Evolutionary conservation across 2,797 vertebrate genomes (phyloP), one percentile per base, ranked within the genome.

Genomic region (Staurois parvus): DNA sequence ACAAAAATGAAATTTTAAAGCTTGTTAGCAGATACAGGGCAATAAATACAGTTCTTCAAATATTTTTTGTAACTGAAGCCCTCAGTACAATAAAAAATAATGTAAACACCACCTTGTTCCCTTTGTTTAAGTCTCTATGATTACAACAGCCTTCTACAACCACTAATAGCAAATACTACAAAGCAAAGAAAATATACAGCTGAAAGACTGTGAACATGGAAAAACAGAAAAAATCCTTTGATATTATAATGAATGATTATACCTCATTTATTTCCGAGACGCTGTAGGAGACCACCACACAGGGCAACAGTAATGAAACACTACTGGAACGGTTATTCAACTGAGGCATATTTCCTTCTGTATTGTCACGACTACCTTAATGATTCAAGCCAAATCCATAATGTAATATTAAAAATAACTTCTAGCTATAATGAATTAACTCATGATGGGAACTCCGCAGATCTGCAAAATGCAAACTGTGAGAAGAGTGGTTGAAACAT

Each of bases 251-350:
- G 21, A 42, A 45, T 45, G 77, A 68, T 48, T n/a, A n/a, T 11
- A 37, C 21, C 28, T 48, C 34, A 78, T 34, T 42, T 67, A 48
- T 68, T 64, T 32, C 62, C 28, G 5, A 68, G 40, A 29, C 64
- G 19, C 77, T 68, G 77, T 19, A 26, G 64, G 77, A 30, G 64
- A 79, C 45, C 32, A 68, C 30, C 59, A 62, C 62, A 79, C 24
- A 34, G 56, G 15, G 21, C 17, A 62, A 10, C 30, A 64, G 76
- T 59, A 66, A 42, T 67, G 76, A 79, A 79, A 79, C 37, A 40
- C n/a, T 59, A 78, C 59, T 26, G 28, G 67, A 67, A 79, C 34
- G 37, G 74, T 6, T 24, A 59, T 37, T 76, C 52, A 62, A 21
- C 42, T 66, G 32, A 78, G 66, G 15, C 1, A 24, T 21, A 66